Evolutionary conservation across 2,888 invertebrate species (phyloP), one percentile per base, ranked within the genome.

Genomic region (Cephus rjabovi): DNA sequence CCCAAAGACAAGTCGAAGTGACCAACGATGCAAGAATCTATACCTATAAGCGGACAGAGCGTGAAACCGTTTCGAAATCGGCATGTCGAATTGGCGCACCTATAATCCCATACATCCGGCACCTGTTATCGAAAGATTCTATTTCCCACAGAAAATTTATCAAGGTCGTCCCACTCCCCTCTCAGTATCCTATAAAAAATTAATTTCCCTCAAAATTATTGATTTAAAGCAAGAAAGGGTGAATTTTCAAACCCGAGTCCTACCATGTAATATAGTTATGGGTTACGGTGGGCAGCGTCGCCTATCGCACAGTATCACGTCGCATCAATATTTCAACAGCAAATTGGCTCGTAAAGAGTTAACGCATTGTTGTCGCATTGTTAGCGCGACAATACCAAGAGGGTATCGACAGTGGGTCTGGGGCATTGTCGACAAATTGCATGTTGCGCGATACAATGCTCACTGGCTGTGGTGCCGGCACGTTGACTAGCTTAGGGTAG

Each of bases 91-190:
- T 89, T 80, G 80, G 77, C 75, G 79, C 76, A 79, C 80, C 75
- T 77, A 81, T 87, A 88, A 89, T 88, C 86, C 87, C 79, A 82
- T 83, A 85, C 89, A 88, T 89, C 87, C 89, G 90, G 87, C 87
- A 89, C 89, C 88, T 90, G 87, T 87, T 86, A 83, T 82, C 70
- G 70, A 70, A 69, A 3, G 30, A 12, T 34, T 15, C 30, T 0
- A n/a, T 34, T 69, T 77, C 73, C 35, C 40, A 75, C 77, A 69
- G 69, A 37, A 34, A n/a, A 15, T 75, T 75, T 77, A 68, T 71
- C 12, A 71, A 31, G 33, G 12, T 30, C 23, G 15, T 23, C 23
- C 56, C 23, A 23, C 40, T 15, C 0, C 9, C 9, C 23, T 23
- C 1, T 56, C 2, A 1, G 9, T 56, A 2, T 9, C 15, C 2